A percentile compares a stretch with the other conserved stretches of the same genome.
Conservation (phyloP, 1,140 invertebrate genomes). For the Atta cephalotes region DNA sequence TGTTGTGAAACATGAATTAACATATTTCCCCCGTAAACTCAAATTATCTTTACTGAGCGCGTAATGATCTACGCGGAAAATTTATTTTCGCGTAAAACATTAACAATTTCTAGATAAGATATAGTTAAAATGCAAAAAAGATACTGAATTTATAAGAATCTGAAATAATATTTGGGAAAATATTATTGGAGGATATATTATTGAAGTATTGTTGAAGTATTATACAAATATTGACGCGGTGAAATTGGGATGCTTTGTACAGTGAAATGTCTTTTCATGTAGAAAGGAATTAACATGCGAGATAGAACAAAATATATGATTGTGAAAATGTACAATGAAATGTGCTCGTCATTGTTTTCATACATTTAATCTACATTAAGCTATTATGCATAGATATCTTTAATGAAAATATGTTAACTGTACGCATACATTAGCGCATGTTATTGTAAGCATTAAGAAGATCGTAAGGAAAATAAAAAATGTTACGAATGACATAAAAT, state of each 20-base stretch:
- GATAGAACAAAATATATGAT: background rate
- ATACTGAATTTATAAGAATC: background rate
- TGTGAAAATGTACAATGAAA: background rate
- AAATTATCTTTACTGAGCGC: background rate
- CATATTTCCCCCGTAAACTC: background rate
- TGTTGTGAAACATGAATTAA: background rate
- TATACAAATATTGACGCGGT: background rate
- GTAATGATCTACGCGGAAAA: background rate
- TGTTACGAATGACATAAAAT: too few species aligned
- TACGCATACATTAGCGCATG: too few species aligned
- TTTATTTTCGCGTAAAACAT: background rate
- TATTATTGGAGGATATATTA: background rate
- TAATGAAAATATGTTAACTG: too few species aligned
- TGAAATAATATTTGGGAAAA: background rate
- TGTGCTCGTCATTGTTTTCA: too few species aligned
- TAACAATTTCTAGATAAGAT: background rate
- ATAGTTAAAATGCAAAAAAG: background rate
- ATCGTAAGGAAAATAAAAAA: too few species aligned
- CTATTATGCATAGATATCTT: too few species aligned
- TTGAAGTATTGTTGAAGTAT: background rate
- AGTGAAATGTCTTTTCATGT: background rate
- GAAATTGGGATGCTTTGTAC: background rate
- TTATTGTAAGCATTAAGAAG: too few species aligned
- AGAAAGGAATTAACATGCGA: conserved; percentile 2
- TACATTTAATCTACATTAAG: too few species aligned